Evolutionary conservation across 2,797 vertebrate genomes (phyloP).

Genomic region (Hyperoplus immaculatus): DNA sequence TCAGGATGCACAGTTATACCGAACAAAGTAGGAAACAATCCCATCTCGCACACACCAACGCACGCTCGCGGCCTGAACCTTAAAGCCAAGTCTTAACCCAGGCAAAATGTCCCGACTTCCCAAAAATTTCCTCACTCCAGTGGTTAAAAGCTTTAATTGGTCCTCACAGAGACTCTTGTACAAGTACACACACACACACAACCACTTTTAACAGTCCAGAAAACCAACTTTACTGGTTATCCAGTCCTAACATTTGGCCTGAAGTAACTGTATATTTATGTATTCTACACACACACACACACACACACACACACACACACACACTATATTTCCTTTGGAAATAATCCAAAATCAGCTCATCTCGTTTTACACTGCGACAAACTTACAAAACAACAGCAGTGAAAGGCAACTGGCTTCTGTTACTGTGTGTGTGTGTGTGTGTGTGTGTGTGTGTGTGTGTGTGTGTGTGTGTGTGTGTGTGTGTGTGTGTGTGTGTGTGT

Average conservation of each 20-base stretch:
- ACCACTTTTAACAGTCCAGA: conserved; percentile 44
- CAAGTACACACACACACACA: background rate
- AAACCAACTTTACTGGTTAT: conserved; percentile 63
- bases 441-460: too few relatives aligned
- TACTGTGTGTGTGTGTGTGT: conserved; percentile 55
- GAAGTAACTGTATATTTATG: conserved; percentile 41
- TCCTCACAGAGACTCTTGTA: too few relatives aligned
- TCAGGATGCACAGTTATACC: background rate
- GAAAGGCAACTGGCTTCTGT: conserved; percentile 70
- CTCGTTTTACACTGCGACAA: conserved; percentile 69
- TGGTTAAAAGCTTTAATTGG: too few relatives aligned
- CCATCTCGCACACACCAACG: background rate
- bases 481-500: background rate
- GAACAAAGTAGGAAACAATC: background rate
- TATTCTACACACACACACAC: conserved; percentile 1
- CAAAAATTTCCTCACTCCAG: too few relatives aligned
- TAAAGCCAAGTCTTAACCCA: too few relatives aligned
- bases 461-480: conserved; percentile 30
- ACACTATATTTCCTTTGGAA: conserved; percentile 26
- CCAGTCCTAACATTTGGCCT: conserved; percentile 51
- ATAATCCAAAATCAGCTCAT: conserved; percentile 55
- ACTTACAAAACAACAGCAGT: conserved; percentile 67
- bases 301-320: conserved; percentile 20
- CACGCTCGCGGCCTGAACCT: background rate
- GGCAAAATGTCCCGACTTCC: too few relatives aligned